Conservation (phyloP, 2,797 vertebrate genomes). For the Parotocinclus haroldoi region DNA sequence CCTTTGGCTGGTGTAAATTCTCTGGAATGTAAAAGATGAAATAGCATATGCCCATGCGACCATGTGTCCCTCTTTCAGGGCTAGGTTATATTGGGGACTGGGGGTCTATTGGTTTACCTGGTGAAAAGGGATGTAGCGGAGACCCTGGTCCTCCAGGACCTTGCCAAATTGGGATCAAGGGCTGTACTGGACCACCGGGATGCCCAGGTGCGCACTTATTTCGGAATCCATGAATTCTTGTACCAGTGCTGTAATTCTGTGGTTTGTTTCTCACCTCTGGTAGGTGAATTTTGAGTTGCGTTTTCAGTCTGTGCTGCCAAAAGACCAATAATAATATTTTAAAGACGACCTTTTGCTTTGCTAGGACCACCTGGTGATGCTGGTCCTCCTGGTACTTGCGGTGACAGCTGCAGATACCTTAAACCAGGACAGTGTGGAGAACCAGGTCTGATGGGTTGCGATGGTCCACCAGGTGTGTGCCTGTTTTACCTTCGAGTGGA, state of each 20-base stretch:
- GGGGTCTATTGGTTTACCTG: conserved; percentile 56
- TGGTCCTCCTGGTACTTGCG: conserved; percentile 58
- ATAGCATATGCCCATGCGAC: no score
- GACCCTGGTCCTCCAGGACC: conserved; percentile 52
- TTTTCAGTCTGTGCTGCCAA: no score
- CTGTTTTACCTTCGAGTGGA: background rate
- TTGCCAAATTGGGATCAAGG: conserved; percentile 53
- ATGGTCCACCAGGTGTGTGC: conserved; percentile 58
- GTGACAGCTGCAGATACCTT: conserved; percentile 53
- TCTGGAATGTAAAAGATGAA: no score
- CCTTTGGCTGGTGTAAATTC: no score
- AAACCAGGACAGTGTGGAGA: conserved; percentile 58
- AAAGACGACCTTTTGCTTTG: background rate
- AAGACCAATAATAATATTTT: background rate
- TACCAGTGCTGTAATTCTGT: no score
- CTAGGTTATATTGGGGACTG: conserved; percentile 44
- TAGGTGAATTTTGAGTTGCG: no score
- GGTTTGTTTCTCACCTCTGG: no score
- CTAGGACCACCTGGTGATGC: conserved; percentile 58
- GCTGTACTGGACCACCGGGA: conserved; percentile 58
- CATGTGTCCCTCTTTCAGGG: conserved; percentile 47
- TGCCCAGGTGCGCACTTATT: conserved; percentile 51
- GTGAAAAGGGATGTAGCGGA: conserved; percentile 62
- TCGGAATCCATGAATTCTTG: background rate
- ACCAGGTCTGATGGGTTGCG: conserved; percentile 56